Base-by-base conservation (phyloP, 92 coral and sea anemone species). In the Chrysogorgia sp. region DNA sequence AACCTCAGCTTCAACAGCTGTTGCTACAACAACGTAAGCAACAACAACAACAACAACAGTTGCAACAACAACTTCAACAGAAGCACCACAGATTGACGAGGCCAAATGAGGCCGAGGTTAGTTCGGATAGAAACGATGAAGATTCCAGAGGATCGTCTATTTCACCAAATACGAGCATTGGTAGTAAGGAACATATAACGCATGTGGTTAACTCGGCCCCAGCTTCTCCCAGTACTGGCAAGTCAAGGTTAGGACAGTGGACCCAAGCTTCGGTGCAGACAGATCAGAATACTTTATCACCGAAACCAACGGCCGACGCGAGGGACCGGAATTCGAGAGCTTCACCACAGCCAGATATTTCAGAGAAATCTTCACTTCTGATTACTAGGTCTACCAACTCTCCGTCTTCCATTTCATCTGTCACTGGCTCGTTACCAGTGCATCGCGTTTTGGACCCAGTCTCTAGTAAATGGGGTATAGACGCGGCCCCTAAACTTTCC, bases 391-490 rank as follows among this genome's bases (percentile, higher is more conserved):
- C 75, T n/a, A 40, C 89, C 10, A 83, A 85, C 31, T 86, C 92
- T 41, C 81, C 84, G 24, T 35, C 43, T 58, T 48, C 59, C 53
- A 70, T 71, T 45, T 67, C 53, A 26, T 67, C 83, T 17, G 21
- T 34, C 25, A 34, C 79, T n/a, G 55, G 40, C 35, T 72, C 79
- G 19, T 28, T 41, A 13, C 79, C 79, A 53, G 52, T 72, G 12
- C 79, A 72, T 41, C 79, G 79, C 52, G 65, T 93, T 23, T 82
- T 96, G 7, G 99, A 92, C 49, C 93, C 99, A 32, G 96, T 96
- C 43, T 96, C 99, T 60, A 96, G 99, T 66, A 83, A 89, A 74
- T 96, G 99, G 99, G 99, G 99, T 14, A 93, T 96, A 25, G 99
- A 96, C 77, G 99, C 99, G 25, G 92, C 91, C 20, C 96, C 96